Percentiles rank a stretch among this genome's conserved stretches.
phyloP scores from a whole-genome alignment of 2,888 invertebrate species.

The Aethes cnicana region DNA sequence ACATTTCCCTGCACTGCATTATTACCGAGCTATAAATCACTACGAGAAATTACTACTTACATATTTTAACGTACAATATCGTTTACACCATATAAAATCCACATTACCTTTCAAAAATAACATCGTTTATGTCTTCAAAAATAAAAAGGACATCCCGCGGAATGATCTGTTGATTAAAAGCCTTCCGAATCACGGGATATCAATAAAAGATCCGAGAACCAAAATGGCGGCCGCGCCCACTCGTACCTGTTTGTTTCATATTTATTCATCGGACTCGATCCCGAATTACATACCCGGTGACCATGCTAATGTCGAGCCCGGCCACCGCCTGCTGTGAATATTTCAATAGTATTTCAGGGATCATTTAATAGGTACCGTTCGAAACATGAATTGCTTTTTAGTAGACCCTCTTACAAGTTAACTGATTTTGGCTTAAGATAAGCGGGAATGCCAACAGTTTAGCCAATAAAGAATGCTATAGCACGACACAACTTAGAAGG shows the following conservation, averaged over 20 bases:
- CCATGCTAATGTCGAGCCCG: slow-evolving; percentile 41
- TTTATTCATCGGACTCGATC: slow-evolving; percentile 41
- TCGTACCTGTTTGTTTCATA: slow-evolving; percentile 38
- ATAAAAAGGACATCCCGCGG: neutral
- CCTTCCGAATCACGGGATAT: slow-evolving; percentile 9
- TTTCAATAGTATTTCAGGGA: slow-evolving; percentile 58
- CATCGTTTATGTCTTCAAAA: too few species aligned
- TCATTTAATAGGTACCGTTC: slow-evolving; percentile 50
- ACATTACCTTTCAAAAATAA: too few species aligned
- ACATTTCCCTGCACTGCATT: too few species aligned
- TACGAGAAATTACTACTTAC: too few species aligned
- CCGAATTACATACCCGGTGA: slow-evolving; percentile 37
- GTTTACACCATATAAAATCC: too few species aligned
- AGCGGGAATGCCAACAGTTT: slow-evolving; percentile 1
- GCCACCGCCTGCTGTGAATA: slow-evolving; percentile 47
- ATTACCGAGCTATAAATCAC: too few species aligned
- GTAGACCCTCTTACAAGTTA: slow-evolving; percentile 40
- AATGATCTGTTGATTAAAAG: slow-evolving; percentile 13
- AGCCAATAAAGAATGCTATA: too few species aligned
- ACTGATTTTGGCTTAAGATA: slow-evolving; percentile 23
- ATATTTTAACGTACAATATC: too few species aligned
- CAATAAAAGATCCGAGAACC: slow-evolving; percentile 13
- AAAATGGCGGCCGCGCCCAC: neutral
- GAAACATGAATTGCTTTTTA: slow-evolving; percentile 51
- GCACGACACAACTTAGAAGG: too few species aligned